phyloP scores from a whole-genome alignment of 2,888 invertebrate genomes.

The Hirtodrosophila duncani region DNA sequence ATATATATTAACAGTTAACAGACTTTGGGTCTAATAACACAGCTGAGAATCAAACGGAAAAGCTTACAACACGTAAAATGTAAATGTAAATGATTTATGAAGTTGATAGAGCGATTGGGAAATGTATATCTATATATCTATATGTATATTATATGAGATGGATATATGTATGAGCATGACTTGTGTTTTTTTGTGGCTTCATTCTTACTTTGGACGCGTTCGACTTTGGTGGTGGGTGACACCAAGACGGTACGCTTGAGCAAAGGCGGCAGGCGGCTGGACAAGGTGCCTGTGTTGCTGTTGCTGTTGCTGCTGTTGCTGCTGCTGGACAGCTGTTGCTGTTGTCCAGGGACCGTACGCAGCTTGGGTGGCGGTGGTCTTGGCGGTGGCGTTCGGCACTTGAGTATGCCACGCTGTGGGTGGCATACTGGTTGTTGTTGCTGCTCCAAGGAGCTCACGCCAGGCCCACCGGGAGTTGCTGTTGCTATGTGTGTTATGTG shows the following conservation, averaged over 20 bases:
- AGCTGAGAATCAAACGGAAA: slow-evolving; percentile 26
- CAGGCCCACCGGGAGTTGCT: slow-evolving; percentile 45
- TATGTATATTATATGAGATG: too few species aligned
- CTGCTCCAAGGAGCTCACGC: slow-evolving; percentile 31
- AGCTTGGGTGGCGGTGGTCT: slow-evolving; percentile 63
- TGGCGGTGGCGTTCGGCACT: slow-evolving; percentile 64
- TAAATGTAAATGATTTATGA: slow-evolving; percentile 50
- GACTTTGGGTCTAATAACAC: slow-evolving; percentile 8
- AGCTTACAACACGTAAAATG: slow-evolving; percentile 11
- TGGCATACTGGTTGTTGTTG: too few species aligned
- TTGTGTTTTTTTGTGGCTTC: slow-evolving; percentile 14
- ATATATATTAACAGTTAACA: too few species aligned
- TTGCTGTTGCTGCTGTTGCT: slow-evolving; percentile 15
- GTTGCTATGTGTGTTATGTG: slow-evolving; percentile 19
- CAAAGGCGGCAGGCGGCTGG: slow-evolving; percentile 41
- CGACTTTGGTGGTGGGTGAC: slow-evolving; percentile 56
- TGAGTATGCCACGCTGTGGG: slow-evolving; percentile 60
- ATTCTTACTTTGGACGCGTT: slow-evolving; percentile 73
- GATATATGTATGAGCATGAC: slow-evolving; percentile 35
- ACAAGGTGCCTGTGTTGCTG: slow-evolving; percentile 25
- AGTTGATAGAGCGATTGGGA: slow-evolving; percentile 8
- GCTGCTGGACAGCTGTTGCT: slow-evolving; percentile 22
- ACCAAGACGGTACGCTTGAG: slow-evolving; percentile 54
- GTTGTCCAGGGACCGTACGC: slow-evolving; percentile 49
- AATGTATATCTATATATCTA: slow-evolving; percentile 4